Conservation (phyloP, 2,888 invertebrate species). For the Andrena bucephala region DNA sequence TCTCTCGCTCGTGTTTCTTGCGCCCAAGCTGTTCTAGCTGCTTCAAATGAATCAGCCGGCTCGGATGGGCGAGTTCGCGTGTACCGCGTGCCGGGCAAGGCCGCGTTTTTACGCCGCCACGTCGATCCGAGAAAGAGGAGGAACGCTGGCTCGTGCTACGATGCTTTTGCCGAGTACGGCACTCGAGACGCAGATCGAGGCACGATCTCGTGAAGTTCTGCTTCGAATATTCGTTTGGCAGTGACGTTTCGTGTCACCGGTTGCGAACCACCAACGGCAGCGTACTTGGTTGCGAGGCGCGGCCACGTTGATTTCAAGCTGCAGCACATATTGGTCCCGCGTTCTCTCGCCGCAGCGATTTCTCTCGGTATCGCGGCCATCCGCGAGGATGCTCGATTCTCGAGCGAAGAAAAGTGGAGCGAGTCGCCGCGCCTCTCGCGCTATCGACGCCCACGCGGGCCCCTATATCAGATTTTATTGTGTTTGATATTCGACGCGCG, state of each 20-base stretch:
- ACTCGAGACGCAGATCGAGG: conserved; percentile 11
- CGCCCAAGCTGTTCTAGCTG: conserved; percentile 40
- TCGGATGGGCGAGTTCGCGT: conserved; percentile 71
- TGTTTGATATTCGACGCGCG: conserved; percentile 28
- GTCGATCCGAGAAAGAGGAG: conserved; percentile 37
- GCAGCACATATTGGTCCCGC: neutral
- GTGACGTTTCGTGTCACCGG: neutral
- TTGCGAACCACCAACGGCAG: no score
- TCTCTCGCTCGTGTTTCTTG: conserved; percentile 15
- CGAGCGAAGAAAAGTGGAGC: conserved; percentile 52
- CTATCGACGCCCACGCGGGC: conserved; percentile 47
- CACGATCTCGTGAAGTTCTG: neutral
- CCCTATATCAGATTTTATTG: conserved; percentile 32
- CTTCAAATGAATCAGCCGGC: conserved; percentile 64
- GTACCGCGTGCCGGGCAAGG: conserved; percentile 77
- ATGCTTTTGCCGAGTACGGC: conserved; percentile 33
- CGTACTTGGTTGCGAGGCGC: neutral
- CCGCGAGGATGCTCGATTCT: conserved; percentile 45
- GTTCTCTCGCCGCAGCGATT: conserved; percentile 35
- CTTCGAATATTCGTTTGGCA: neutral
- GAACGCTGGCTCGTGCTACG: conserved; percentile 58
- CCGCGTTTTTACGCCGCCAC: conserved; percentile 72
- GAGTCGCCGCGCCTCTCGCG: conserved; percentile 46
- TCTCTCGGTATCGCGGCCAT: conserved; percentile 48
- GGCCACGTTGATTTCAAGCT: neutral